Evolutionary conservation across 2,113 vertebrate species (phyloP).

Genomic region (Rhinoptilus africanus): DNA sequence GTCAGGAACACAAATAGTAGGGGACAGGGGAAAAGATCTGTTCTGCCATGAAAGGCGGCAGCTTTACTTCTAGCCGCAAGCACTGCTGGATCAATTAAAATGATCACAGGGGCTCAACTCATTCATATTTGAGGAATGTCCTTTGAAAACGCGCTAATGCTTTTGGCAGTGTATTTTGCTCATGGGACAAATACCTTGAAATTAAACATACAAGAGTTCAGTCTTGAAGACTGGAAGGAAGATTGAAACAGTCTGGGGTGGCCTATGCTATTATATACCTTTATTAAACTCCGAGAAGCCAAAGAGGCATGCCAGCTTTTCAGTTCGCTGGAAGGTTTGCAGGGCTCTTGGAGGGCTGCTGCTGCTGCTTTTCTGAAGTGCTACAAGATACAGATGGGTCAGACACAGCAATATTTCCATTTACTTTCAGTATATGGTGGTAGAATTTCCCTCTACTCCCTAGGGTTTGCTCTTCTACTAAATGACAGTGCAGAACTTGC

Average conservation of each 20-base stretch:
- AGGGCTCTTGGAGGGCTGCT: not conserved
- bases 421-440: not conserved
- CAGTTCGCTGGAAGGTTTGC: not conserved
- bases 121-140: not conserved
- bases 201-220: not conserved
- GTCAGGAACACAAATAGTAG: not conserved
- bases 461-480: constrained; percentile 2
- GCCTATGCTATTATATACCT: not conserved
- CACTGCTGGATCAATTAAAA: not conserved
- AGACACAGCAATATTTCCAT: constrained; percentile 3
- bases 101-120: not conserved
- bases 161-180: constrained; percentile 9
- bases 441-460: not conserved
- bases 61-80: not conserved
- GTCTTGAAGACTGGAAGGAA: constrained; percentile 1
- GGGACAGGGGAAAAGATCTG: not conserved
- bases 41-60: not conserved
- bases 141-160: not conserved
- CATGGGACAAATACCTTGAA: not conserved
- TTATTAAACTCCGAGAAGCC: not conserved
- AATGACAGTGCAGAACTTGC: constrained; percentile 24
- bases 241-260: not conserved
- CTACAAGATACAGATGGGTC: not conserved
- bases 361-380: constrained; percentile 14
- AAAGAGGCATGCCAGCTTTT: not conserved